Evolutionary conservation across 92 coral and sea anemone genomes (phyloP).

Genomic region (Phymanthus crucifer): DNA sequence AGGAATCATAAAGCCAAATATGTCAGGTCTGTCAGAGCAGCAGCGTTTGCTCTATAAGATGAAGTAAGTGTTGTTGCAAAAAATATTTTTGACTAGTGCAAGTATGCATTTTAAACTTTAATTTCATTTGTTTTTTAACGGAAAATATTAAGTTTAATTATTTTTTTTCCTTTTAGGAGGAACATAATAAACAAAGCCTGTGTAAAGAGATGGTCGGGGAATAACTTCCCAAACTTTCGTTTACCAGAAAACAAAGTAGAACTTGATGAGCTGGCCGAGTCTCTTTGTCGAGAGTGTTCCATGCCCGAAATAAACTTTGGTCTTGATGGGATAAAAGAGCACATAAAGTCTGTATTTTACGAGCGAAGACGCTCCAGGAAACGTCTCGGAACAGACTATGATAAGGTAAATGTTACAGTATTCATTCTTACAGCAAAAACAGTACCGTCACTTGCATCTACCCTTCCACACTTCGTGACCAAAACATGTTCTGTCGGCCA

Average conservation of each 20-base stretch:
- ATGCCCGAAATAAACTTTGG: constrained; percentile 8
- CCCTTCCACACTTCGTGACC: no score
- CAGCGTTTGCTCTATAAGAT: not conserved
- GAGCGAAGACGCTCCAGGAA: not conserved
- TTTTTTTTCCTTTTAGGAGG: no score
- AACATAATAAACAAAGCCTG: not conserved
- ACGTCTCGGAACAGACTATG: constrained; percentile 7
- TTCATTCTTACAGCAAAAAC: no score
- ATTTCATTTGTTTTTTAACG: no score
- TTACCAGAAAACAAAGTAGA: not conserved
- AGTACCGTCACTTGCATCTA: no score
- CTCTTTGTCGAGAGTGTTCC: not conserved
- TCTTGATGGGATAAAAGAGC: constrained; percentile 5
- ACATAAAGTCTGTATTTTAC: not conserved
- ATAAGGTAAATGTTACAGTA: not conserved
- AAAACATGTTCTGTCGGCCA: no score
- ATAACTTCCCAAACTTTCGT: constrained; percentile 11
- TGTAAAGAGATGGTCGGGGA: not conserved
- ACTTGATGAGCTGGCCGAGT: not conserved
- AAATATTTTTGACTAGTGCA: no score
- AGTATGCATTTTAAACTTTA: no score
- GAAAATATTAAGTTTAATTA: no score
- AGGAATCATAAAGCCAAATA: not conserved
- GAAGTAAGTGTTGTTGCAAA: not conserved
- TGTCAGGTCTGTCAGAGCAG: not conserved